Conservation (phyloP, 2,113 vertebrate species). For the Budorcas taxicolor region DNA sequence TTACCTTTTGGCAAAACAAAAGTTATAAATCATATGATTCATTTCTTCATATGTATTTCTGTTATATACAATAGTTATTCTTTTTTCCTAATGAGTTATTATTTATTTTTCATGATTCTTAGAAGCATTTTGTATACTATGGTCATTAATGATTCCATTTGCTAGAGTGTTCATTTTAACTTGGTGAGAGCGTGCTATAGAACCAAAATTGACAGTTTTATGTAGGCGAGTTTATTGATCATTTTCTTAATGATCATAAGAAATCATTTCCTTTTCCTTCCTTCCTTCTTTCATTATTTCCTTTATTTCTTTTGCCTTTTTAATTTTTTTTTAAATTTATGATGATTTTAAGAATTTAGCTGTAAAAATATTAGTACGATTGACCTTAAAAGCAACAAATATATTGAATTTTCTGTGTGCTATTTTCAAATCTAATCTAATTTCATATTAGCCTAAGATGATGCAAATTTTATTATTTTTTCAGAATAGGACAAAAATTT, state of each 20-base stretch:
- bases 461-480: background rate
- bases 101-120: background rate
- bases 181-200: background rate
- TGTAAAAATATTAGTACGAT: slow-evolving; percentile 9
- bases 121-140: background rate
- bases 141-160: background rate
- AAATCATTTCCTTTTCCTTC: background rate
- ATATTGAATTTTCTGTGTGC: background rate
- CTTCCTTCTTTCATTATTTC: background rate
- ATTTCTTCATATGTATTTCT: background rate
- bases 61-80: background rate
- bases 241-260: background rate
- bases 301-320: background rate
- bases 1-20: background rate
- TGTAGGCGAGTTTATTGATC: background rate
- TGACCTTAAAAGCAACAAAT: background rate
- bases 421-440: background rate
- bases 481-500: background rate
- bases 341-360: background rate
- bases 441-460: background rate
- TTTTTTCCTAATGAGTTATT: background rate
- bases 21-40: background rate
- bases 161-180: background rate
- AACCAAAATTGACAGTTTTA: background rate
- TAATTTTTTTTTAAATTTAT: background rate